A percentile compares a stretch with the other conserved stretches of the same genome.
These are phyloP conservation scores for Hirtodrosophila histrioides DNA, from an alignment of 2,888 invertebrate species.

Conservation along the genomic window DNA sequence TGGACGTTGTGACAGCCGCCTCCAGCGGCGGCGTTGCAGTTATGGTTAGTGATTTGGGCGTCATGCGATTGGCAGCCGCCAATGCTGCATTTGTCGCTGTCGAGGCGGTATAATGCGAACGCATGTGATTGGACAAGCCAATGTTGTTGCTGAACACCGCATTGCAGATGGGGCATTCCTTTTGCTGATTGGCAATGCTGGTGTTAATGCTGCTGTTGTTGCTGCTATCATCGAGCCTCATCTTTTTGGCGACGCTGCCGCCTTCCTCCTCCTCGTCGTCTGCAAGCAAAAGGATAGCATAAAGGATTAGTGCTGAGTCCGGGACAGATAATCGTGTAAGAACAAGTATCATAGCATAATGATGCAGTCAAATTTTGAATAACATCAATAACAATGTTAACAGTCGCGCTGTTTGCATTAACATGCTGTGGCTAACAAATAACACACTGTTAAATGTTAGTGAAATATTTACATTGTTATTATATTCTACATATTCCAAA, in stretches of 20 bases:
- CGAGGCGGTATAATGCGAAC: constrained; percentile 81
- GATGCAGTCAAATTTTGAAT: too few species aligned
- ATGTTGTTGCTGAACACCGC: constrained; percentile 83
- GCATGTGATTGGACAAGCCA: constrained; percentile 84
- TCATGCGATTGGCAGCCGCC: constrained; percentile 65
- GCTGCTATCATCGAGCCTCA: constrained; percentile 69
- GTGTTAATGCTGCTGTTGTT: constrained; percentile 56
- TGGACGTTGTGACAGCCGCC: constrained; percentile 18
- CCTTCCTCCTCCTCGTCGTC: constrained; percentile 78
- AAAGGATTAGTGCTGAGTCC: neutral
- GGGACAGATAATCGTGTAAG: too few species aligned
- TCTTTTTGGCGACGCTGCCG: constrained; percentile 75
- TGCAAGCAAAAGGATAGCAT: constrained; percentile 21
- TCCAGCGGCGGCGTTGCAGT: constrained; percentile 62
- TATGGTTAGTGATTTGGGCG: constrained; percentile 69
- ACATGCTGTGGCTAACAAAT: too few species aligned
- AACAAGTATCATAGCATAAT: too few species aligned
- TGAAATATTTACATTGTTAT: too few species aligned
- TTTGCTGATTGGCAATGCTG: constrained; percentile 63
- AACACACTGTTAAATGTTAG: too few species aligned
- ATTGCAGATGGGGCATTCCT: constrained; percentile 83
- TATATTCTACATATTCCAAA: too few species aligned
- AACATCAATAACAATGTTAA: neutral
- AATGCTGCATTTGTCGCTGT: constrained; percentile 56
- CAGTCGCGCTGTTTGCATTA: neutral